Base-by-base conservation (phyloP, 1,140 invertebrate species). In the Bombus vancouverensis region DNA sequence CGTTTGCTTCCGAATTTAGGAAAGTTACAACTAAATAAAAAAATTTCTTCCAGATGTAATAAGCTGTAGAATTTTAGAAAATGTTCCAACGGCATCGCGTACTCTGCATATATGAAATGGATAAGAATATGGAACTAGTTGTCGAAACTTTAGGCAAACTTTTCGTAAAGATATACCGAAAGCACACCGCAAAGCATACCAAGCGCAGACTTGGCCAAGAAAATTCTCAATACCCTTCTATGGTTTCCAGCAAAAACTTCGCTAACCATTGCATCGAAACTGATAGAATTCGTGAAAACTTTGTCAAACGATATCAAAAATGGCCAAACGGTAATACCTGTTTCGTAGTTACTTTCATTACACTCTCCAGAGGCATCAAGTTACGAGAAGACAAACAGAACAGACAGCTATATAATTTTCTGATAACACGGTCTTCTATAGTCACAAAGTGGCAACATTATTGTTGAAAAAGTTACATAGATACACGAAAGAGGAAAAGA, bases 111-210 rank as follows among this genome's bases (percentile, higher is more conserved):
- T 37, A 68, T 68, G 66, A 37, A 68, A 68, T 68, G 66, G 66
- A 68, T 25, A 22, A 68, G 66, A 37, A 68, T 68, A 37, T 68
- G 34, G 34, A 68, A 68, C 68, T 71, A 71, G 37, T 68, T 68
- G 66, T 28, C 68, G 25, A 71, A 71, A 71, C 34, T 39, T 71
- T 39, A 1, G 10, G 12, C 0, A 71, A 71, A 71, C 18, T 71
- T 71, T 39, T 28, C 68, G 22, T 12, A 71, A 71, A 71, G 66
- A 68, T 68, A 37, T 37, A 68, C 9, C 66, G 8, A 66, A 37
- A 18, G 66, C 66, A 37, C 9, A 3, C 34, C 34, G 37, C 66
- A 68, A 68, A 68, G 66, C 34, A 68, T 34, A 37, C 34, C 34
- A 25, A 25, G 32, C 66, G 22, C 32, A 9, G 66, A 34, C 32